A percentile compares a stretch with the other conserved stretches of the same genome.
Conservation (phyloP, 1,140 invertebrate genomes). For the Leptinotarsa lineolata region DNA sequence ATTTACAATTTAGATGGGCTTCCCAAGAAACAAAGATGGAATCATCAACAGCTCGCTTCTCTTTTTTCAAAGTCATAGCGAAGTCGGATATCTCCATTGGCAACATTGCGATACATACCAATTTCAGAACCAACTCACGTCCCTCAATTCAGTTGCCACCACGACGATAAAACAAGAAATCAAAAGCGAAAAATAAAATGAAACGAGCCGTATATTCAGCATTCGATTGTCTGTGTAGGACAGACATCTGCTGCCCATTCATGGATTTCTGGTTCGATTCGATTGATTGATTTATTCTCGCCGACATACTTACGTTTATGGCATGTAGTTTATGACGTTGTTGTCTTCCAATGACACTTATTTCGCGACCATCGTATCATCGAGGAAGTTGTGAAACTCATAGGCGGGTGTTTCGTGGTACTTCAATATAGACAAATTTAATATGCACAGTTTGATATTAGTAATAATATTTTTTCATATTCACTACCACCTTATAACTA, state of each 20-base stretch:
- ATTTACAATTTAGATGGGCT: too few species aligned
- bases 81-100: too few species aligned
- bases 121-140: not conserved
- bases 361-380: not conserved
- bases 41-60: too few species aligned
- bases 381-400: slow-evolving; percentile 1
- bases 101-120: too few species aligned
- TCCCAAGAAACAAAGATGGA: too few species aligned
- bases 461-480: too few species aligned
- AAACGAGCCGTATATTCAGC: not conserved
- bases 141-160: not conserved
- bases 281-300: slow-evolving; percentile 6
- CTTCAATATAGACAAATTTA: too few species aligned
- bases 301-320: slow-evolving; percentile 2
- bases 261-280: slow-evolving; percentile 5
- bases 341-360: slow-evolving; percentile 5
- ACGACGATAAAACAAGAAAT: not conserved
- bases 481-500: too few species aligned
- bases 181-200: not conserved
- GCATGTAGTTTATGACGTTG: slow-evolving; percentile 8
- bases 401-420: not conserved
- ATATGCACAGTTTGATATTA: too few species aligned
- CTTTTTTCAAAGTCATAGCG: too few species aligned
- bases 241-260: slow-evolving; percentile 1
- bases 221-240: slow-evolving; percentile 2